Evolutionary conservation across 2,888 invertebrate species (phyloP).

Genomic region (Harpagoxenus sublaevis): DNA sequence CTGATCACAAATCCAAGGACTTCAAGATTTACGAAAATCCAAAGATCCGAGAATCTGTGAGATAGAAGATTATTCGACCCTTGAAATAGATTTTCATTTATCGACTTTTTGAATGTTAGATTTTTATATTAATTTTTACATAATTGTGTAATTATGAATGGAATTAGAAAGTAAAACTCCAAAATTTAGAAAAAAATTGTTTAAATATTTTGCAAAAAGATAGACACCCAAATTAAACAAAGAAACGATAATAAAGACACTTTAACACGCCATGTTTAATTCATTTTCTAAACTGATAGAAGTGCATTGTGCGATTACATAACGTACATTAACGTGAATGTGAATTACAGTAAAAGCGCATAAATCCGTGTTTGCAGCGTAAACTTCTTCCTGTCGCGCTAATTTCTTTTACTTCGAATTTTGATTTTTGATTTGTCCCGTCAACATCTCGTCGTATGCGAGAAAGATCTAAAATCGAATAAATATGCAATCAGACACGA

Average conservation of each 20-base stretch:
- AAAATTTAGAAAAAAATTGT: not conserved
- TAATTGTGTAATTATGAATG: slow-evolving; percentile 6
- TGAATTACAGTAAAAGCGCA: slow-evolving; percentile 27
- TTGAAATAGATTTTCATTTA: not conserved
- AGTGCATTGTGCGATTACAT: slow-evolving; percentile 1
- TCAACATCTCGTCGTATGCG: slow-evolving; percentile 32
- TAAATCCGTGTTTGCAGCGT: slow-evolving; percentile 8
- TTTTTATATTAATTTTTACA: slow-evolving; percentile 17
- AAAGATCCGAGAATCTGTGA: not conserved
- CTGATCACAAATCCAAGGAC: not conserved
- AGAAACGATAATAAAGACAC: not conserved
- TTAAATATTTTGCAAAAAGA: not conserved
- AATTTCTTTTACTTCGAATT: slow-evolving; percentile 29
- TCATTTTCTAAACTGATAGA: not conserved
- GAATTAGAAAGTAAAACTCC: not conserved
- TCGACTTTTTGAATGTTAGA: not conserved
- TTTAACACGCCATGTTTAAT: slow-evolving; percentile 1
- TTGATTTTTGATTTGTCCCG: slow-evolving; percentile 35
- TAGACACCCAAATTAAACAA: not conserved
- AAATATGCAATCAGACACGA: slow-evolving; percentile 70
- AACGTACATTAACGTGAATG: slow-evolving; percentile 1
- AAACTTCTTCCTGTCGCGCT: slow-evolving; percentile 14
- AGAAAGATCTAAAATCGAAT: slow-evolving; percentile 59
- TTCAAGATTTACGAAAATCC: slow-evolving; percentile 22
- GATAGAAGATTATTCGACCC: not conserved